Conservation (phyloP, 2,797 vertebrate genomes). For the Taeniopygia guttata region DNA sequence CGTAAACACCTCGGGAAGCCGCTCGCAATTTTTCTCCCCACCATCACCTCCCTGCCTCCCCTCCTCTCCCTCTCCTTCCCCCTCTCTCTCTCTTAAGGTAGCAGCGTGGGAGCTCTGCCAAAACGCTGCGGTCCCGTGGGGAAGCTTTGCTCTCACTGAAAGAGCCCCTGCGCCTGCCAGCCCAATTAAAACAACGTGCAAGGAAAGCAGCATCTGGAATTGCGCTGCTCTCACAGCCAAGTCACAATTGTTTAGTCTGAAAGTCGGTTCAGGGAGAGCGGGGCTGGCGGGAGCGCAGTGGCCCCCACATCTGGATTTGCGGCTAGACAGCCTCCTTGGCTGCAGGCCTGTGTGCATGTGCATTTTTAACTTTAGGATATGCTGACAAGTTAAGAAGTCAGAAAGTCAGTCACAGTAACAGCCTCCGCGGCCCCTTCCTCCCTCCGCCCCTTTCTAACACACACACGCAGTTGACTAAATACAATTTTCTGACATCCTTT, state of each 20-base stretch:
- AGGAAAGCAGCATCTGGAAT: constrained; percentile 91
- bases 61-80: constrained; percentile 23
- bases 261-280: constrained; percentile 75
- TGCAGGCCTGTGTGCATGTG: constrained; percentile 80
- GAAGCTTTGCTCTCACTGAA: constrained; percentile 80
- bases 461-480: constrained; percentile 62
- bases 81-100: constrained; percentile 70
- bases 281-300: constrained; percentile 73
- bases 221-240: constrained; percentile 90
- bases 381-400: constrained; percentile 85
- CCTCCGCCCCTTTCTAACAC: constrained; percentile 68
- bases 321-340: constrained; percentile 83
- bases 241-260: constrained; percentile 98
- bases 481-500: constrained; percentile 68
- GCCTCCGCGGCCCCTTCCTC: constrained; percentile 64
- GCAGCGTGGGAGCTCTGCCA: constrained; percentile 77
- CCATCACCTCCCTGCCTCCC: constrained; percentile 41
- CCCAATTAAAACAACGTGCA: constrained; percentile 84
- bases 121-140: constrained; percentile 77
- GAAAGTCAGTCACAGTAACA: constrained; percentile 76
- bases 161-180: constrained; percentile 84
- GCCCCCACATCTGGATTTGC: constrained; percentile 83
- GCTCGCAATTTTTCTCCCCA: constrained; percentile 56
- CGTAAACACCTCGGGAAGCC: constrained; percentile 74
- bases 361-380: constrained; percentile 83